Evolutionary conservation across 37 sponge, comb jelly and placozoan genomes (phyloP), one percentile per base, ranked within the genome.

Genomic region (Halisarca cf. caerulea): DNA sequence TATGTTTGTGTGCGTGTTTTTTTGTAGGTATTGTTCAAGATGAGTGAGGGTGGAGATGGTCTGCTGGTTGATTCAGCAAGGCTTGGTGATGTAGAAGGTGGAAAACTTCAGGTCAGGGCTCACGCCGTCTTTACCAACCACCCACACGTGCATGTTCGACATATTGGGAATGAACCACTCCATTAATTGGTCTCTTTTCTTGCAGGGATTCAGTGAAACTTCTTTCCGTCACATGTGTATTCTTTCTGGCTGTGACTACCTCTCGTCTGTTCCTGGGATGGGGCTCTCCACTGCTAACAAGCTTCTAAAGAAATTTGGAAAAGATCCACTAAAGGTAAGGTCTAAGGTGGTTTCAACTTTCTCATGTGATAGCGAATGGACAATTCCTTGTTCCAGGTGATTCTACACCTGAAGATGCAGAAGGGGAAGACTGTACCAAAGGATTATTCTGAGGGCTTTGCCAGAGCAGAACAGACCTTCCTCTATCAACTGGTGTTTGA

Each of bases 191-290:
- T 18, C 18, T 79, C 32, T 24, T 9, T 70, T 71, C 9, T 72
- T 45, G 40, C 69, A 90, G 85, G 91, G 91, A 23, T 94, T 97
- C 68, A 86, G 83, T 74, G 68, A 55, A 33, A 86, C 88, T 43
- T 85, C 89, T 3, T 96, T 94, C 84, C 82, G 99, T 15, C 95
- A 96, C 30, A 96, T 98, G 97, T 98, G 99, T 73, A 98, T 98
- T 28, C 84, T 98, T 51, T 96, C 97, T 14, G 99, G 99, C 8
- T 98, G 99, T 91, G 99, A 98, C 85, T 98, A 98, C 83, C 91
- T 98, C 21, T 78, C 95, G 51, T 89, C 93, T 17, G 84, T 98
- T 1, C 95, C 93, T 32, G 97, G 97, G 8, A 86, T 96, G 23
- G 99, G 99, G 0, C 91, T 96, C 55, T 82, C 66, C 34, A 96